Base-by-base conservation (phyloP, 1,140 invertebrate species). In the Frieseomelitta varia region DNA sequence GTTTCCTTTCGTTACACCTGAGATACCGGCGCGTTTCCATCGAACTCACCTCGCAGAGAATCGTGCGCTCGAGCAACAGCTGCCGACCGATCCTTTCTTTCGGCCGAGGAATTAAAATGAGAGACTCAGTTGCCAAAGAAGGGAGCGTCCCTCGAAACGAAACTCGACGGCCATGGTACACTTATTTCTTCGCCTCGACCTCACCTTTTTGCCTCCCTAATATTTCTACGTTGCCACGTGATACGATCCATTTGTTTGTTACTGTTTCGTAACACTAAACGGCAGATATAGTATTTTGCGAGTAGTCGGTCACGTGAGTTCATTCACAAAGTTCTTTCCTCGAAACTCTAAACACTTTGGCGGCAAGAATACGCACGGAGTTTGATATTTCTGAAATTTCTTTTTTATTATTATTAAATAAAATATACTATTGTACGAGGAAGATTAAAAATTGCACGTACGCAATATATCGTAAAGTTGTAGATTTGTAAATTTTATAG, bases 141-240 rank as follows among this genome's bases (percentile, higher is more conserved):
- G 91, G 91, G 91, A 91, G 88, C 89, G 88, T 85, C 87, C 84
- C 89, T 91, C 87, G 74, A 61, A 61, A 77, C 81, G 77, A 93
- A 93, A 93, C 93, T 86, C 79, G 92, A 81, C 87, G 92, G 81
- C 92, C 93, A 93, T 93, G 93, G 92, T 93, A 93, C 86, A 94
- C 93, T 92, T 94, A 84, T 92, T 88, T 87, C 84, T 79, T 85
- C 34, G 83, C 88, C 90, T 85, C 80, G 85, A 82, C 77, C 39
- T 77, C 82, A 63, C 24, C 74, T 58, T 67, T n/a, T 73, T 69
- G 30, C 21, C 69, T 55, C 39, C 68, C 58, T 61, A 83, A 58
- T 71, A 76, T 88, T 83, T 79, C 51, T 30, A 67, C 17, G n/a
- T 30, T 78, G 47, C 65, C 56, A 47, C n/a, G 53, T 27, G 80